Conservation (phyloP, 2,797 vertebrate species). For the Naso thynnoides region DNA sequence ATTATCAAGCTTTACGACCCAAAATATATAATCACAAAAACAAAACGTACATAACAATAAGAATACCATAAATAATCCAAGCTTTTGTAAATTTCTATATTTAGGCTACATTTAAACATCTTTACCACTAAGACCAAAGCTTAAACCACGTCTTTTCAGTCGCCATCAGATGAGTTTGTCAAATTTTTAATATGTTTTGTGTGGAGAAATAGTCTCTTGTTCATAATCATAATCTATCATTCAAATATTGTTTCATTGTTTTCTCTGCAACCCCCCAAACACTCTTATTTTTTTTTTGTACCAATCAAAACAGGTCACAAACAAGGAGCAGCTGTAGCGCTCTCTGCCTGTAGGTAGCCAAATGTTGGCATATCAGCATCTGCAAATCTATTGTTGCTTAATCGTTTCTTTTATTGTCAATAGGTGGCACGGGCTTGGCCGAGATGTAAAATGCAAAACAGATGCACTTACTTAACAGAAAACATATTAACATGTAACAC, state of each 20-base stretch:
- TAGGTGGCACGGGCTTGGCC: constrained; percentile 14
- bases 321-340: background rate
- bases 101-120: too few species aligned
- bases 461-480: background rate
- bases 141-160: too few species aligned
- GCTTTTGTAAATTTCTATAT: too few species aligned
- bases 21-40: too few species aligned
- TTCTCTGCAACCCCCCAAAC: background rate
- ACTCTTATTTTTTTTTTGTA: background rate
- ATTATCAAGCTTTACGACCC: too few species aligned
- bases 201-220: background rate
- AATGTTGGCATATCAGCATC: background rate
- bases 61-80: too few species aligned
- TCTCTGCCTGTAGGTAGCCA: background rate
- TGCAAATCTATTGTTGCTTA: background rate
- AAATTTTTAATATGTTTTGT: background rate
- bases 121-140: too few species aligned
- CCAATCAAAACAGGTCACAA: background rate
- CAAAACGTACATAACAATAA: too few species aligned
- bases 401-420: background rate
- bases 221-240: background rate
- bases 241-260: background rate
- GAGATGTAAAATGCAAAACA: constrained; percentile 4
- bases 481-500: constrained; percentile 7
- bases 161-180: background rate